Conservation (phyloP, 2,113 vertebrate species). For the Poeciliopsis retropinna region DNA sequence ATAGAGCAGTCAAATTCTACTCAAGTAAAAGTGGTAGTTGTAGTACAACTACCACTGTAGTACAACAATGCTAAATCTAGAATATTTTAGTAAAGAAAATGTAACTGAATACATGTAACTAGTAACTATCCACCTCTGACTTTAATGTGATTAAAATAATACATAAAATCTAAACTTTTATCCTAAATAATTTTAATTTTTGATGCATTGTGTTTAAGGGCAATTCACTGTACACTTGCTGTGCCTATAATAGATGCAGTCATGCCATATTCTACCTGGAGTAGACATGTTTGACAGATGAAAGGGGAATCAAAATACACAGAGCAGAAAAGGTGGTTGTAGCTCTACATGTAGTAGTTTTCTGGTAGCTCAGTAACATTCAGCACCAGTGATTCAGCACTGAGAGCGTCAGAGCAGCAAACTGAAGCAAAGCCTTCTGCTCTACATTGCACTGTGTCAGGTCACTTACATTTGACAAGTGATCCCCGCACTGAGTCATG, state of each 20-base stretch:
- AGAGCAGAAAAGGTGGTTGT: background rate
- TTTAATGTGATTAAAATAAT: background rate
- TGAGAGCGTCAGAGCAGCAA: constrained; percentile 5
- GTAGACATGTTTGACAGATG: constrained; percentile 3
- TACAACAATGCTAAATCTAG: too few relatives aligned
- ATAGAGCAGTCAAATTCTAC: too few relatives aligned
- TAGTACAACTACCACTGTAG: too few relatives aligned
- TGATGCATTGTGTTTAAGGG: too few relatives aligned
- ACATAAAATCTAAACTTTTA: background rate
- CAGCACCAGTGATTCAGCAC: background rate
- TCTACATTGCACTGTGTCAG: constrained; percentile 5
- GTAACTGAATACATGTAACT: too few relatives aligned
- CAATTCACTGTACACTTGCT: background rate
- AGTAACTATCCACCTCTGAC: too few relatives aligned
- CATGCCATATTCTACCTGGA: background rate
- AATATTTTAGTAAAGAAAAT: too few relatives aligned
- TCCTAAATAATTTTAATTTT: background rate
- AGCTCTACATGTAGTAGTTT: background rate
- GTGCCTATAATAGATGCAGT: background rate
- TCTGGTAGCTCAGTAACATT: constrained; percentile 2
- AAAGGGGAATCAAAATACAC: background rate
- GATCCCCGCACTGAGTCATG: constrained; percentile 2
- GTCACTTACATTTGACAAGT: constrained; percentile 6
- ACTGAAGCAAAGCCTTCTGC: background rate
- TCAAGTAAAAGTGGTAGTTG: too few relatives aligned